Base-by-base conservation (phyloP, 2,113 vertebrate species). In the Hoplias malabaricus region DNA sequence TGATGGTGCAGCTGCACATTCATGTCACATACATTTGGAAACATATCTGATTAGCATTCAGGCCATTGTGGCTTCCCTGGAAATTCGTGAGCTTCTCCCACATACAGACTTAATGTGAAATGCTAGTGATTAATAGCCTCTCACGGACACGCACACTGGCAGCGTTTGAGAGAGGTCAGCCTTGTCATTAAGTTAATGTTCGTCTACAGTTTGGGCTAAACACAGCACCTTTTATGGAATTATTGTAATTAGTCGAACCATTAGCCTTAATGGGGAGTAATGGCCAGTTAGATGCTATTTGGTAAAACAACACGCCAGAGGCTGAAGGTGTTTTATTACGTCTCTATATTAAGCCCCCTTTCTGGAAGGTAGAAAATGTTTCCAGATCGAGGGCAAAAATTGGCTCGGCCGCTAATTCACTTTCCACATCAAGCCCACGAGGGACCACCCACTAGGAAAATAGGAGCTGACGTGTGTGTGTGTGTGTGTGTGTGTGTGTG, bases 211-310 rank as follows among this genome's bases (percentile, higher is more conserved):
- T 89, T 87, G 88, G 83, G 83, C 91, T 91, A 91, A 92, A 93
- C 91, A 90, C 89, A 86, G 90, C 84, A 88, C 86, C 90, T 94
- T 94, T 93, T 92, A 95, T 92, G 90, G 90, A 91, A 92, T 90
- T 87, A 90, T 86, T 87, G 92, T 95, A 95, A 95, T 93, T 92
- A 95, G 93, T 85, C 77, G 34, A 80, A 81, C 88, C 90, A 89
- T 94, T 94, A 95, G 92, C 83, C 89, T 90, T 93, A 94, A 94
- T 90, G 89, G 92, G 91, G 91, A 92, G 90, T 95, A 95, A 95
- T 94, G 93, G 93, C 89, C 90, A 89, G 91, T 92, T 92, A 94
- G 90, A 94, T 93, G 93, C 88, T 93, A 92, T 91, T 93, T 94
- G 89, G 90, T 93, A 88, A 91, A 92, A 94, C 91, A 92, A 93